A percentile compares a stretch with the other conserved stretches of the same genome.
These are phyloP conservation scores for Ophion ellenae DNA, from an alignment of 2,888 invertebrate species.

Conservation along the genomic window DNA sequence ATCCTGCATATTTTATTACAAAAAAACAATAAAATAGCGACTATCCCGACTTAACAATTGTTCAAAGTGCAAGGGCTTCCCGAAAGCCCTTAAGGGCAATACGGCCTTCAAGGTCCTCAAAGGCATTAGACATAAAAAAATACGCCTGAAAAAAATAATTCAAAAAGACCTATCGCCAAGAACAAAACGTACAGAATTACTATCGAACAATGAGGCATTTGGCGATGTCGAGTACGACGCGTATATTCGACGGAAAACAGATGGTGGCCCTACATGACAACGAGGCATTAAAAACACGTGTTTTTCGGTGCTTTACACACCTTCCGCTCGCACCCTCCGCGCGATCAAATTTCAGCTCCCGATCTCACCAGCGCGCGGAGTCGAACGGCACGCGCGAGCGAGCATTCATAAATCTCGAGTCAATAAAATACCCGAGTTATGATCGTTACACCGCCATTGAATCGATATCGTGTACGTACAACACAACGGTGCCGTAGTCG, in stretches of 20 bases:
- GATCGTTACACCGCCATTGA: slow-evolving; percentile 31
- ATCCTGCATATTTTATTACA: no score
- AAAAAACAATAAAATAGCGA: no score
- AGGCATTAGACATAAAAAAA: not conserved
- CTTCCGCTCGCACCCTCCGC: not conserved
- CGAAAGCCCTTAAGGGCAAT: no score
- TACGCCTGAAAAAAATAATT: not conserved
- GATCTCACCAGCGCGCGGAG: not conserved
- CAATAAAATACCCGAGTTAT: slow-evolving; percentile 21
- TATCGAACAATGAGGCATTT: not conserved
- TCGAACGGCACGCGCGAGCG: not conserved
- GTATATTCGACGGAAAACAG: not conserved
- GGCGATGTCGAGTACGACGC: not conserved
- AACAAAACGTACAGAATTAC: not conserved
- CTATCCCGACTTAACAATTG: no score
- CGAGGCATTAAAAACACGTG: slow-evolving; percentile 11
- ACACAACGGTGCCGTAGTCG: slow-evolving; percentile 4
- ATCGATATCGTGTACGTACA: not conserved
- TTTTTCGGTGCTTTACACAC: slow-evolving; percentile 15
- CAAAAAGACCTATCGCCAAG: not conserved
- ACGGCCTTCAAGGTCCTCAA: no score
- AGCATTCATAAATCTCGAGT: slow-evolving; percentile 10
- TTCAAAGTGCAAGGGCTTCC: no score
- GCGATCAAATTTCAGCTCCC: not conserved
- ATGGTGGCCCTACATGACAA: not conserved